phyloP scores from a whole-genome alignment of 2,113 vertebrate species.

The Nothobranchius furzeri region DNA sequence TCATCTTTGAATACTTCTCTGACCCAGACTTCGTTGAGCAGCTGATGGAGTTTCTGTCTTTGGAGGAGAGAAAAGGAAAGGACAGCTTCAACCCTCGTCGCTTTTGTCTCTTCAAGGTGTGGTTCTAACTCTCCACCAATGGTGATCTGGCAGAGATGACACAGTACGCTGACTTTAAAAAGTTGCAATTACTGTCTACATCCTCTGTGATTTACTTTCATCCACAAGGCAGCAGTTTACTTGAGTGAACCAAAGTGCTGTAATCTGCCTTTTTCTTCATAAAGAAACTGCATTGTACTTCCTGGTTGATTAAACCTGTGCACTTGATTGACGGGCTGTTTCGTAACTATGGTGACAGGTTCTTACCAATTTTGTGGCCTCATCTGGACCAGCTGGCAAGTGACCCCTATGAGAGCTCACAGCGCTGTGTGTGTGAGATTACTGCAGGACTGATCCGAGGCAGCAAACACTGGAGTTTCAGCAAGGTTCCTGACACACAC shows the following conservation, averaged over 20 bases:
- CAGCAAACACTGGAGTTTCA: conserved; percentile 96
- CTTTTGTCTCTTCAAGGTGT: conserved; percentile 98
- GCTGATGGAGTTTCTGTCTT: conserved; percentile 91
- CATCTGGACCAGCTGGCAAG: conserved; percentile 90
- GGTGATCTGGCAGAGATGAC: conserved; percentile 40
- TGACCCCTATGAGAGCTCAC: conserved; percentile 94
- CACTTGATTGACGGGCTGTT: conserved; percentile 84
- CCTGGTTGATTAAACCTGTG: background rate
- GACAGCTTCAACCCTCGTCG: conserved; percentile 97
- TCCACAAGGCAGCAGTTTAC: conserved; percentile 13
- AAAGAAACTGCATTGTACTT: conserved; percentile 17
- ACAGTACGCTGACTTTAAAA: conserved; percentile 10
- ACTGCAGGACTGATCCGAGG: conserved; percentile 95
- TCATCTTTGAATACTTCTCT: conserved; percentile 94
- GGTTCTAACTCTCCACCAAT: conserved; percentile 36
- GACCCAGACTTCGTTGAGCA: conserved; percentile 90
- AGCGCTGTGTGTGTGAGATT: conserved; percentile 95
- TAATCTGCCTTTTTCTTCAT: conserved; percentile 20
- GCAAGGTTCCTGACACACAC: conserved; percentile 80
- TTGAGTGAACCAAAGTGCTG: conserved; percentile 24
- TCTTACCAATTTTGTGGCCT: conserved; percentile 89
- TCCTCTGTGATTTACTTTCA: conserved; percentile 41
- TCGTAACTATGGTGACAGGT: conserved; percentile 93
- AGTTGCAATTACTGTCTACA: conserved; percentile 42
- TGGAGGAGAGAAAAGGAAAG: conserved; percentile 98